phyloP scores from a whole-genome alignment of 1,140 invertebrate species.

The Drosophila pectinifera region DNA sequence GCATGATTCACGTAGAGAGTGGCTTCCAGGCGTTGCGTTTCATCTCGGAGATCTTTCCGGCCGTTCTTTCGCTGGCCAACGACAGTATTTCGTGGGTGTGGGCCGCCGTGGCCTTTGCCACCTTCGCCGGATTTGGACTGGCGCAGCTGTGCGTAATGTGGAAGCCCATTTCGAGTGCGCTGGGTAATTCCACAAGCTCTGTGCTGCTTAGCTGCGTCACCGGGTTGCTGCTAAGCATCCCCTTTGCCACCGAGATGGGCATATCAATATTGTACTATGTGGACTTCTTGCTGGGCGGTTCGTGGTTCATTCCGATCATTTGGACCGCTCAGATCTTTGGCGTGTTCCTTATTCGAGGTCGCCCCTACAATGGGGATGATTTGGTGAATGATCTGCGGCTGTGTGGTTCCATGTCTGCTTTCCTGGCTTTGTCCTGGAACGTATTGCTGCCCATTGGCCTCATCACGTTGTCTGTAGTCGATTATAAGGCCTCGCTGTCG shows the following conservation, averaged over 20 bases:
- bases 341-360: slow-evolving; percentile 92
- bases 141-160: slow-evolving; percentile 90
- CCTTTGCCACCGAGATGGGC: slow-evolving; percentile 95
- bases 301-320: slow-evolving; percentile 94
- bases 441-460: slow-evolving; percentile 91
- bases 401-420: slow-evolving; percentile 87
- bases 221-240: slow-evolving; percentile 93
- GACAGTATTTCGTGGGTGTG: slow-evolving; percentile 87
- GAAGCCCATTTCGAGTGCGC: slow-evolving; percentile 88
- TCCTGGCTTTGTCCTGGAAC: slow-evolving; percentile 95
- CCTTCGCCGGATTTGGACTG: slow-evolving; percentile 93
- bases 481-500: slow-evolving; percentile 79
- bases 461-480: slow-evolving; percentile 87
- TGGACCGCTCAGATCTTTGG: slow-evolving; percentile 91
- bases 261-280: slow-evolving; percentile 93
- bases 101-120: slow-evolving; percentile 94
- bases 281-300: slow-evolving; percentile 92
- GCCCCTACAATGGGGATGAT: slow-evolving; percentile 93
- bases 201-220: slow-evolving; percentile 94
- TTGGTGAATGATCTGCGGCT: slow-evolving; percentile 89
- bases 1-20: slow-evolving; percentile 85
- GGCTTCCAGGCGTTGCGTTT: slow-evolving; percentile 92
- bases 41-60: slow-evolving; percentile 94
- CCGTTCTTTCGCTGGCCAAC: slow-evolving; percentile 90
- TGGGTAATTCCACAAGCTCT: slow-evolving; percentile 93